phyloP scores from a whole-genome alignment of 2,113 vertebrate species.

The Trinectes maculatus region DNA sequence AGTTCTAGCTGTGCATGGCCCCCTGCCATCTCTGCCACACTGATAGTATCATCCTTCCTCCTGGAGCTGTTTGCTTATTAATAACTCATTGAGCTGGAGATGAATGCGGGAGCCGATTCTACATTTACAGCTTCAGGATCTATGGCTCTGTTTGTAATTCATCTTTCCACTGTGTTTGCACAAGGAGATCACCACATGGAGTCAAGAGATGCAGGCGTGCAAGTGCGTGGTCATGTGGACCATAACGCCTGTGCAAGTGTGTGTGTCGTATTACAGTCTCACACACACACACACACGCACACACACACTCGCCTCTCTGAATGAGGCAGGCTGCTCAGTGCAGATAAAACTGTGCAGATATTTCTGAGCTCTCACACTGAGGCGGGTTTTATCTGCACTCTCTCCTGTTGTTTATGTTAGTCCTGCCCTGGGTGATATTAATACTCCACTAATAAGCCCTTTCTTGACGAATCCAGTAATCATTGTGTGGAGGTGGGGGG shows the following conservation, averaged over 20 bases:
- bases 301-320: too few species aligned
- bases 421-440: conserved; percentile 74
- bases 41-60: conserved; percentile 2
- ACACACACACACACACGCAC: too few species aligned
- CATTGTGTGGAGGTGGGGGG: conserved; percentile 29
- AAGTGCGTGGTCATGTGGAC: conserved; percentile 4
- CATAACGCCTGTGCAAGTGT: conserved; percentile 8
- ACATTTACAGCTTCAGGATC: background rate
- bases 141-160: conserved; percentile 43
- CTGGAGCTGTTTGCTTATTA: conserved; percentile 13
- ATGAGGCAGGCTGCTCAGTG: conserved; percentile 56
- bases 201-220: conserved; percentile 39
- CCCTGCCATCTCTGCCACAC: conserved; percentile 3
- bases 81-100: background rate
- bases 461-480: conserved; percentile 70
- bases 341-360: conserved; percentile 71
- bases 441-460: conserved; percentile 76
- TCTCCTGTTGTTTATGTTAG: conserved; percentile 60
- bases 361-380: conserved; percentile 59
- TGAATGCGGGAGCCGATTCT: conserved; percentile 4
- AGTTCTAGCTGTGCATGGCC: conserved; percentile 33
- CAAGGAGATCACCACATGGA: conserved; percentile 21
- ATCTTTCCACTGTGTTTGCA: conserved; percentile 41
- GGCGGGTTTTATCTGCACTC: conserved; percentile 61
- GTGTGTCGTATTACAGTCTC: conserved; percentile 39